Conservation (phyloP, 1,140 invertebrate species). For the Brevipalpus yothersi region DNA sequence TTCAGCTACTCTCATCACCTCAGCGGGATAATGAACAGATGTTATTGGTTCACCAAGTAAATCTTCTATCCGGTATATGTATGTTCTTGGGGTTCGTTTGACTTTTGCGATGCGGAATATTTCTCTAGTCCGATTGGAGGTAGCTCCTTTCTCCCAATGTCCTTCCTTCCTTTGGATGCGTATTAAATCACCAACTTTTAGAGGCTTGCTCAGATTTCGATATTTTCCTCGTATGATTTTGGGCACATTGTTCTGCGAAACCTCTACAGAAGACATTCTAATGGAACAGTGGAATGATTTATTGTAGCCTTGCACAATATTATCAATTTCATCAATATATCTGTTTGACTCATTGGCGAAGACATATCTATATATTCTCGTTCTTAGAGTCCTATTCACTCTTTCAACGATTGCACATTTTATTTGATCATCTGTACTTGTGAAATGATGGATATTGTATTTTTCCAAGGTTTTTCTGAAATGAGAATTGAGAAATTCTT, state of each 20-base stretch:
- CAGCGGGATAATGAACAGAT: background rate
- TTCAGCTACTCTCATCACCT: background rate
- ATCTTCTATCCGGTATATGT: background rate
- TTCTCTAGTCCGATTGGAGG: background rate
- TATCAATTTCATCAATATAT: background rate
- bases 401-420: background rate
- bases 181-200: background rate
- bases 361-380: background rate
- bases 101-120: background rate
- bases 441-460: background rate
- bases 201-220: background rate
- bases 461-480: background rate
- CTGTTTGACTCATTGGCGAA: background rate
- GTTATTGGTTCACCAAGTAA: background rate
- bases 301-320: background rate
- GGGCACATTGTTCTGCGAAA: background rate
- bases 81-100: background rate
- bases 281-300: background rate
- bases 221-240: background rate
- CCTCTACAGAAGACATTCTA: background rate
- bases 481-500: background rate
- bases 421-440: background rate
- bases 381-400: background rate
- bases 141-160: background rate
- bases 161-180: background rate